These are phyloP conservation scores for Eurypyga helias DNA, from an alignment of 2,113 vertebrate species.

Conservation along the genomic window DNA sequence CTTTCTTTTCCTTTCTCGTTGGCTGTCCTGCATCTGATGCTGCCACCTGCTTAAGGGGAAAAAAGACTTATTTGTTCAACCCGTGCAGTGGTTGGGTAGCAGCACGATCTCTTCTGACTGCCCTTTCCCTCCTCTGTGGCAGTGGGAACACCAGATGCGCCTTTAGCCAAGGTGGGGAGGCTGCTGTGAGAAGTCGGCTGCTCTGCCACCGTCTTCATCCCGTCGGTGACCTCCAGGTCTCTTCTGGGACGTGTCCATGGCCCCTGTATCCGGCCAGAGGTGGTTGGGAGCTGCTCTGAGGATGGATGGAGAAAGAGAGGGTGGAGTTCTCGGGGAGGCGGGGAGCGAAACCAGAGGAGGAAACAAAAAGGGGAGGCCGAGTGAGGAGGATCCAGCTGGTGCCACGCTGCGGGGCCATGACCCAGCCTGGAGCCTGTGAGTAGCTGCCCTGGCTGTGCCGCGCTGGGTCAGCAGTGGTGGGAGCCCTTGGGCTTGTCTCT, in stretches of 20 bases:
- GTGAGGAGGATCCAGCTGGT: background rate
- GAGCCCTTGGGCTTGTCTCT: background rate
- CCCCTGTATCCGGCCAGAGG: background rate
- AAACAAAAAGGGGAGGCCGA: background rate
- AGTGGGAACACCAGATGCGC: background rate
- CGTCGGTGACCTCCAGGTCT: background rate
- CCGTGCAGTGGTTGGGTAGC: background rate
- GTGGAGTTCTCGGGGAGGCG: background rate
- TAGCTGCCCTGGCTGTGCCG: background rate
- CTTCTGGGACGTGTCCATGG: background rate
- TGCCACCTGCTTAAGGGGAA: background rate
- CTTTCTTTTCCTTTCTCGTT: fast-evolving
- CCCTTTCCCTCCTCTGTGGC: background rate
- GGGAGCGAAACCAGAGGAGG: background rate
- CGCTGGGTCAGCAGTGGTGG: background rate
- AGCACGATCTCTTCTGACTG: background rate
- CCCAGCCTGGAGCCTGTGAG: slow-evolving; percentile 24
- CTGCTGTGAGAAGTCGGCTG: background rate
- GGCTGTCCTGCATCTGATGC: background rate
- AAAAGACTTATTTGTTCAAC: background rate
- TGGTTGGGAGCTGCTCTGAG: background rate
- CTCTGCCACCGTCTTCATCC: background rate
- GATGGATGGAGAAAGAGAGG: background rate
- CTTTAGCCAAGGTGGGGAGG: background rate
- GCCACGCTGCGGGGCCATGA: background rate